Evolutionary conservation across 2,888 invertebrate species (phyloP).

Genomic region (Cephonodes hylas): DNA sequence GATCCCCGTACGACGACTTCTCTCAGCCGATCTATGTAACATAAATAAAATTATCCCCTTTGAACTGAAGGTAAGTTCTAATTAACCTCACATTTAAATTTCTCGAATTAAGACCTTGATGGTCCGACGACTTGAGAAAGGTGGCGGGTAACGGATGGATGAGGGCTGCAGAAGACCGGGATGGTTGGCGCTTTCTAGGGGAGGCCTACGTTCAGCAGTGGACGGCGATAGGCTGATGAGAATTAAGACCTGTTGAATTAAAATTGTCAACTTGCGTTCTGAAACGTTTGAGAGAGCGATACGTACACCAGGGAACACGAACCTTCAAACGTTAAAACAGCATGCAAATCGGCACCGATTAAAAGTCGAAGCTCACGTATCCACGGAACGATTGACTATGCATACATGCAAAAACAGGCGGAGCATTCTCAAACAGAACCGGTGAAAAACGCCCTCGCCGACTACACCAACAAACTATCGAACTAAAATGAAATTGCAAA

Average conservation of each 20-base stretch:
- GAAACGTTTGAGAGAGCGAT: neutral
- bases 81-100: no score
- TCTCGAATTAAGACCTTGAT: no score
- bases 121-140: no score
- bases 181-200: no score
- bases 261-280: neutral
- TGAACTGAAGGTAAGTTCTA: no score
- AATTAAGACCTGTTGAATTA: neutral
- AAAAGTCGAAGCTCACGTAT: neutral
- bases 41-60: no score
- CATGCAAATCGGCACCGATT: neutral
- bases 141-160: no score
- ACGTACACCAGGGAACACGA: neutral
- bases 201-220: no score
- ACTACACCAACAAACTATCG: conserved; percentile 22
- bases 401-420: conserved; percentile 8
- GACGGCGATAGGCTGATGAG: no score
- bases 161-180: no score
- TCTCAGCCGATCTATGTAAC: no score
- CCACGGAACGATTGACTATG: neutral
- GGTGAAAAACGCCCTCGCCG: conserved; percentile 21
- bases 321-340: neutral
- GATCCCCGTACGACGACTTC: no score
- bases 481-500: conserved; percentile 15
- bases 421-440: conserved; percentile 23